These are phyloP conservation scores for Capromys pilorides DNA, from an alignment of 2,797 vertebrate species.

Conservation along the genomic window DNA sequence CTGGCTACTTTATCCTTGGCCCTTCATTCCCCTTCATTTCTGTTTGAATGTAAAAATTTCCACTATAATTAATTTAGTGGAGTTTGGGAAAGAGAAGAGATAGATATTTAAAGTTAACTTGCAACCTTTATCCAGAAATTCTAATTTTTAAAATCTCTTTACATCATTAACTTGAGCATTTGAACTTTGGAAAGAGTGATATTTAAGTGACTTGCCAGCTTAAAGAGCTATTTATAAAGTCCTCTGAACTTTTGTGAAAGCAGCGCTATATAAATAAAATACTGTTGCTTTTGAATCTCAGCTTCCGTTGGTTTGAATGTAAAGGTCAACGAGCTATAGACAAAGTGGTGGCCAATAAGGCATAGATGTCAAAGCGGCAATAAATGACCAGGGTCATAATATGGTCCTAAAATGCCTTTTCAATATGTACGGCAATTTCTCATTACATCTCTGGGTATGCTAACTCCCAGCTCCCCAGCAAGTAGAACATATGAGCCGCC, in stretches of 20 bases:
- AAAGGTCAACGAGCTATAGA: constrained; percentile 44
- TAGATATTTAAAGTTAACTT: constrained; percentile 30
- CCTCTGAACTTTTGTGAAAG: constrained; percentile 45
- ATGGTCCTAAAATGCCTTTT: constrained; percentile 20
- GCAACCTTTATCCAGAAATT: constrained; percentile 23
- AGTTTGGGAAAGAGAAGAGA: background rate
- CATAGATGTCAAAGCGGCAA: background rate
- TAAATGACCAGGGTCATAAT: constrained; percentile 34
- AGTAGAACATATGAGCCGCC: background rate
- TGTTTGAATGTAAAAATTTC: background rate
- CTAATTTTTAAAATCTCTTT: constrained; percentile 14
- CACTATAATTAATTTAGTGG: background rate
- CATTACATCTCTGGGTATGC: constrained; percentile 23
- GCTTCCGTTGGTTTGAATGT: constrained; percentile 22
- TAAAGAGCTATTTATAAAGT: constrained; percentile 61
- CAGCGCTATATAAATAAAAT: constrained; percentile 50
- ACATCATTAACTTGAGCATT: constrained; percentile 22
- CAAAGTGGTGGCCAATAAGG: constrained; percentile 6
- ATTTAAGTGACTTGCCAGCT: constrained; percentile 57
- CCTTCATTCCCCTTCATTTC: constrained; percentile 26
- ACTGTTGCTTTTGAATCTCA: constrained; percentile 33
- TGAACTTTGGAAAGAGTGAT: constrained; percentile 47
- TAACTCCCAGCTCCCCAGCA: background rate
- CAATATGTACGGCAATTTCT: constrained; percentile 11
- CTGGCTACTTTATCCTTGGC: background rate